These are phyloP conservation scores for Colletes latitarsis DNA, from an alignment of 1,140 invertebrate genomes.

Conservation along the genomic window DNA sequence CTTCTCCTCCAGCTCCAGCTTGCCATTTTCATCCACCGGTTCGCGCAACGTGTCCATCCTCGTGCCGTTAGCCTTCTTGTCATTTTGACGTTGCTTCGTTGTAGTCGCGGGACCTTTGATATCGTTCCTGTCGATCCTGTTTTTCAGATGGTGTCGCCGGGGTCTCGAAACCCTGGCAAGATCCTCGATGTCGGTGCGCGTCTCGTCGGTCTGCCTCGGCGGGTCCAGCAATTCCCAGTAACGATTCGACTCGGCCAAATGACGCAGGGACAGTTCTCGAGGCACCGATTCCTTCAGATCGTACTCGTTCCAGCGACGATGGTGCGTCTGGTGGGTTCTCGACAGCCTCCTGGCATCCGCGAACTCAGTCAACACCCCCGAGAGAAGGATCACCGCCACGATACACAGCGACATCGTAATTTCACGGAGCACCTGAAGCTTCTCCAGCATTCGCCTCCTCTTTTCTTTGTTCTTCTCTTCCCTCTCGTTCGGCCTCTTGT, in stretches of 20 bases:
- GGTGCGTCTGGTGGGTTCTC: background rate
- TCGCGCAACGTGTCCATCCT: too few species aligned
- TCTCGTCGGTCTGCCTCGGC: background rate
- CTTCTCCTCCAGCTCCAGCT: conserved; percentile 42
- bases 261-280: background rate
- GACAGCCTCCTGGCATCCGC: background rate
- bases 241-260: background rate
- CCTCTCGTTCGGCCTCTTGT: background rate
- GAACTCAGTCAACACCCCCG: background rate
- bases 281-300: conserved; percentile 8
- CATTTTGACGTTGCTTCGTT: background rate
- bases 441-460: background rate
- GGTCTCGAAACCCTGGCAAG: too few species aligned
- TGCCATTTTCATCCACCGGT: too few species aligned
- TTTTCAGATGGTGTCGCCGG: too few species aligned
- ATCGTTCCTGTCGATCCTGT: too few species aligned
- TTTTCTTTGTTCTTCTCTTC: background rate
- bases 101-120: too few species aligned
- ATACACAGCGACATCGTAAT: background rate
- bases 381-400: background rate
- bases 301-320: background rate
- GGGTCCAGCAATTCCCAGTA: background rate
- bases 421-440: background rate
- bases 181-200: background rate
- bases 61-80: conserved; percentile 8